These are phyloP conservation scores for Diorhabda sublineata DNA, from an alignment of 1,140 invertebrate genomes.

Conservation along the genomic window DNA sequence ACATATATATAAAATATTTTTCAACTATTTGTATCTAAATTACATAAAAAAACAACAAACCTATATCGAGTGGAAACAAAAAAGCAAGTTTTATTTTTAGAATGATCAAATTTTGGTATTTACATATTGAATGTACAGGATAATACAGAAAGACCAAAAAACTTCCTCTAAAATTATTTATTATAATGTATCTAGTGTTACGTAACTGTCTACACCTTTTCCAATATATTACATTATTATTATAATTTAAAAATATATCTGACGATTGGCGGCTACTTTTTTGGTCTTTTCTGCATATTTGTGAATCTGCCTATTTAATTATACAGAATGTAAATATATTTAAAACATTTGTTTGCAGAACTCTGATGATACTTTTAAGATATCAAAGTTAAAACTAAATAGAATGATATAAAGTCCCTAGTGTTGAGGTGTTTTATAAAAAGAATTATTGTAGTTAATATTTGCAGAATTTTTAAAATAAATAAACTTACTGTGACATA, in stretches of 20 bases:
- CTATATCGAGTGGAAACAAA: conserved; percentile 30
- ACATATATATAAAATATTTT: conserved; percentile 36
- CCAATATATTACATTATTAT: conserved; percentile 13
- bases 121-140: conserved; percentile 40
- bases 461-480: background rate
- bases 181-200: no score
- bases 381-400: conserved; percentile 5
- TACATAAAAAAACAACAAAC: conserved; percentile 37
- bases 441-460: conserved; percentile 11
- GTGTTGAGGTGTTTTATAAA: conserved; percentile 23
- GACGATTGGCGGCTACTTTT: conserved; percentile 3
- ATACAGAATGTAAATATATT: conserved; percentile 8
- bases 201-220: no score
- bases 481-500: background rate
- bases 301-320: conserved; percentile 13
- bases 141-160: conserved; percentile 25
- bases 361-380: background rate
- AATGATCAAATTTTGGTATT: conserved; percentile 34
- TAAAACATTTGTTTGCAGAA: conserved; percentile 11
- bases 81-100: conserved; percentile 30
- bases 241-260: conserved; percentile 8
- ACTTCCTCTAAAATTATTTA: background rate
- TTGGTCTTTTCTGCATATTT: conserved; percentile 20
- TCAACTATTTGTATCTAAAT: conserved; percentile 31
- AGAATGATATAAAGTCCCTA: conserved; percentile 13